Evolutionary conservation across 2,113 vertebrate genomes (phyloP), one percentile per base, ranked within the genome.

Genomic region (Nematolebias whitei): DNA sequence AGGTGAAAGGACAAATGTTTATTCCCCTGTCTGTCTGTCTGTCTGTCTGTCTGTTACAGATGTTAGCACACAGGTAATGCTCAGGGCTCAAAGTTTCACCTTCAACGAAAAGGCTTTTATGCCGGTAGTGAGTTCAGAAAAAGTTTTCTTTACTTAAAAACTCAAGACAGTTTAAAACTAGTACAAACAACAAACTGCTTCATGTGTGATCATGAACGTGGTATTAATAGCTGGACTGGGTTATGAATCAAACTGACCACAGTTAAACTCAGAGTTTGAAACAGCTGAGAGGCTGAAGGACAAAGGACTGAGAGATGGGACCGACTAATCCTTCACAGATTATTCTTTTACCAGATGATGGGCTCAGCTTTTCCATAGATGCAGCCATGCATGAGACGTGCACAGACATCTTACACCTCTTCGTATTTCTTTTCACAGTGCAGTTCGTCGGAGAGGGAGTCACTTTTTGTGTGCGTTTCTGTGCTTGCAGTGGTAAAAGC

Each of bases 311-410:
- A 59, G 65, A 19, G 29, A 14, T 45, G 48, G 59, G 74, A 74
- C 47, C 59, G 75, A 50, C 60, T 68, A 19, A 78, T 63, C 78
- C 60, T 35, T 65, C 68, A 76, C 58, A 64, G 70, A 85, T 76
- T 82, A 87, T 84, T 85, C 77, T 65, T 88, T 87, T 83, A 82
- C 80, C 86, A 89, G 88, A 89, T 75, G 76, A 85, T 68, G 49
- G 39, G n/a, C 72, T 88, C 74, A 89, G 63, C 68, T 87, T 90
- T 90, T 88, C 88, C 88, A 82, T 32, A 53, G 70, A 84, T 67
- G 74, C 24, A 51, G 24, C 58, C 72, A 72, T 18, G 23, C 24
- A 50, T 71, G 50, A 75, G 38, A 23, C 38, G 19, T 62, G 43
- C 61, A 66, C 59, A 54, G 22, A 63, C 55, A 71, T 45, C 14